These are phyloP conservation scores for Oryctes rhinoceros DNA, from an alignment of 1,140 invertebrate genomes.

Conservation along the genomic window DNA sequence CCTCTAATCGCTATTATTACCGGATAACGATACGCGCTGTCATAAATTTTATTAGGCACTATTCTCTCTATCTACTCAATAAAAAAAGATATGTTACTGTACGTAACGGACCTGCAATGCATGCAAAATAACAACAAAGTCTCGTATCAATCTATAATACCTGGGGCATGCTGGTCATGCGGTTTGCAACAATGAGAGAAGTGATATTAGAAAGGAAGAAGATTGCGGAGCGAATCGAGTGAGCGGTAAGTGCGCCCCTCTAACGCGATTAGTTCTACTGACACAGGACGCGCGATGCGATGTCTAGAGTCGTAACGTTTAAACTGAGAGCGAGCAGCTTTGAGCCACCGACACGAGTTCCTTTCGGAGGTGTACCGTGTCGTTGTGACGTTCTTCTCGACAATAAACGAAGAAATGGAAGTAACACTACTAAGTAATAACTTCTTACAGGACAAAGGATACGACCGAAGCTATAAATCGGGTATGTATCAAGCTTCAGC, in stretches of 20 bases:
- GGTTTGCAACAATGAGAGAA: neutral
- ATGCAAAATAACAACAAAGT: neutral
- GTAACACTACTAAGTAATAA: neutral
- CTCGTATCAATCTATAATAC: neutral
- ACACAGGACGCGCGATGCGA: constrained; percentile 11
- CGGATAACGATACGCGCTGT: neutral
- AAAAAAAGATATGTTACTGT: neutral
- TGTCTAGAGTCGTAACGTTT: constrained; percentile 19
- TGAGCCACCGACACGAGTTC: neutral
- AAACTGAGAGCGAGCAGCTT: constrained; percentile 21
- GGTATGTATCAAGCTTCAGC: too few species aligned
- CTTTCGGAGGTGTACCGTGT: constrained; percentile 3
- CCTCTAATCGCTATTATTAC: neutral
- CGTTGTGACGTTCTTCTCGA: constrained; percentile 15
- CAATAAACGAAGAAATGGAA: constrained; percentile 25
- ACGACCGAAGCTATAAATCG: too few species aligned
- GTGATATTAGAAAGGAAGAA: neutral
- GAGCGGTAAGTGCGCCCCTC: constrained; percentile 15
- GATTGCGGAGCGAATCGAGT: neutral
- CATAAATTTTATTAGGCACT: constrained; percentile 3
- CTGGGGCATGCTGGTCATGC: constrained; percentile 9
- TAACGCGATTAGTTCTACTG: constrained; percentile 18
- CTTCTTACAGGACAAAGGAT: too few species aligned
- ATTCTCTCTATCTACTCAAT: neutral
- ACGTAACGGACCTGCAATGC: neutral